Percentiles rank a stretch among this genome's conserved stretches.
These are phyloP conservation scores for Bostrychus sinensis DNA, from an alignment of 2,113 vertebrate genomes.

Conservation along the genomic window DNA sequence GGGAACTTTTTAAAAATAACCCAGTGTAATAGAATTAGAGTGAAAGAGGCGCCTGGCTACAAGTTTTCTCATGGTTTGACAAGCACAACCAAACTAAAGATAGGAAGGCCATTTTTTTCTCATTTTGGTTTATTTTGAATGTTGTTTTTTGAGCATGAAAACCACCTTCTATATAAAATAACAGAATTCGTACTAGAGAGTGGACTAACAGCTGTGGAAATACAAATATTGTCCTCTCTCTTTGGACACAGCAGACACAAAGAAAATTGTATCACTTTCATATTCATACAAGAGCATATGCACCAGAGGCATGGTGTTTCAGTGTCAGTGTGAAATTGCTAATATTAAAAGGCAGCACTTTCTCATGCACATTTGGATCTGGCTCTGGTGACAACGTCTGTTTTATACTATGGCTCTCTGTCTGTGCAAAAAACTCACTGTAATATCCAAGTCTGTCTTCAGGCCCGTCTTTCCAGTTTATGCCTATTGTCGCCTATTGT, in stretches of 20 bases:
- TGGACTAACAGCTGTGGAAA: slow-evolving; percentile 21
- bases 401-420: slow-evolving; percentile 37
- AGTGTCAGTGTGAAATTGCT: slow-evolving; percentile 45
- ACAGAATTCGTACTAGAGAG: background rate
- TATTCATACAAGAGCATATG: slow-evolving; percentile 24
- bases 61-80: slow-evolving; percentile 52
- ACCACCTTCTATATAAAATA: slow-evolving; percentile 17
- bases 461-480: slow-evolving; percentile 36
- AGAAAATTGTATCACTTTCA: slow-evolving; percentile 23
- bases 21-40: slow-evolving; percentile 76
- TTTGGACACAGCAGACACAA: slow-evolving; percentile 10
- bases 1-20: slow-evolving; percentile 78
- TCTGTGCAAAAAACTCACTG: slow-evolving; percentile 49
- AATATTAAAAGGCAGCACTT: slow-evolving; percentile 32
- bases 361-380: slow-evolving; percentile 54
- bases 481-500: slow-evolving; percentile 61
- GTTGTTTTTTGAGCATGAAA: slow-evolving; percentile 21
- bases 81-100: slow-evolving; percentile 41
- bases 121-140: slow-evolving; percentile 26
- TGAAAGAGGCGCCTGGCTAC: slow-evolving; percentile 64
- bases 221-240: slow-evolving; percentile 3
- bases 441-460: slow-evolving; percentile 49
- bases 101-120: slow-evolving; percentile 18
- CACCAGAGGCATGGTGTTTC: slow-evolving; percentile 18
- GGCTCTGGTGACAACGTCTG: slow-evolving; percentile 47